Conservation (phyloP, 2,113 vertebrate species). For the Zosterops pallidus region DNA sequence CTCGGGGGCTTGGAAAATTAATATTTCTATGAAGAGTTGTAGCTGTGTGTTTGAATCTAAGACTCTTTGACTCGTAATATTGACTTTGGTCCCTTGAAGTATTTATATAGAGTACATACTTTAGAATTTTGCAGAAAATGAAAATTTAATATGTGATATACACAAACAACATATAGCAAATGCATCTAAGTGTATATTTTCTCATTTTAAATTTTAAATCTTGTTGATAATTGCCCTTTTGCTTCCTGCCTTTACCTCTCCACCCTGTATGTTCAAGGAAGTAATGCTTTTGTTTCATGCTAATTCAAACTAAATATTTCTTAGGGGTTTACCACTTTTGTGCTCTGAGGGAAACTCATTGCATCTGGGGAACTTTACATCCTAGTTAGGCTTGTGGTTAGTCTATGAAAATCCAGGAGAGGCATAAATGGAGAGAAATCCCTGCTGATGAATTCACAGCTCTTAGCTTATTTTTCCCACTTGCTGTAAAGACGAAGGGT, state of each 20-base stretch:
- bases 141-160: neutral
- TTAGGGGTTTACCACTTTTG: neutral
- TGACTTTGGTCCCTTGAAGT: neutral
- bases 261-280: rapidly evolving
- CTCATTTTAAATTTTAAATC: neutral
- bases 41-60: neutral
- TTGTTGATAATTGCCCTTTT: neutral
- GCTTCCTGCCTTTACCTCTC: neutral
- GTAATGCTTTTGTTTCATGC: neutral
- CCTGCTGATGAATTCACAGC: neutral
- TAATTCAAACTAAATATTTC: neutral
- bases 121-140: neutral
- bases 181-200: neutral
- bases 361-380: neutral
- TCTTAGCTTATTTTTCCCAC: neutral
- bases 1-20: neutral
- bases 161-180: neutral
- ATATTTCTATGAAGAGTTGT: neutral
- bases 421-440: neutral
- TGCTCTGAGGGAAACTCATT: neutral
- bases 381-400: neutral
- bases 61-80: neutral
- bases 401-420: neutral
- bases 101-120: neutral
- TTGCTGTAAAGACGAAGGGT: neutral